Base-by-base conservation (phyloP, 2,888 invertebrate genomes). In the Polietes domitor region DNA sequence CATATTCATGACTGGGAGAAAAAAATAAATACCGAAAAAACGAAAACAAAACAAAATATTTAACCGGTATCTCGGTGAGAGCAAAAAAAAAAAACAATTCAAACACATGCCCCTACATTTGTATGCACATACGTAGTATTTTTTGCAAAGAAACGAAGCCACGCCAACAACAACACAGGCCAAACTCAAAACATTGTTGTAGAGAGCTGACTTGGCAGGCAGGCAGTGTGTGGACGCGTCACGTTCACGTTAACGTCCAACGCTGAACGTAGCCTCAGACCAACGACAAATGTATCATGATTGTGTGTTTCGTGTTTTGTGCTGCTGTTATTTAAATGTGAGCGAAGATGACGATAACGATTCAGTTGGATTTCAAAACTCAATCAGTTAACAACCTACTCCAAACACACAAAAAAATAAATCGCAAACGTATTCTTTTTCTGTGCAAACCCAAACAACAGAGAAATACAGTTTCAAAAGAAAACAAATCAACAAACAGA, bases 291-390 rank as follows among this genome's bases (percentile, higher is more conserved):
- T 7, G 37, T 37, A 37, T 12, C 4, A 9, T 37, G 37, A 2
- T 7, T 32, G 32, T 32, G 32, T 32, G 32, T 32, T 3, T 32
- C 4, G 3, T 32, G 32, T 32, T 32, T 32, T 32, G 1, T 37
- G 76, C 73, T 72, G 47, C 70, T 63, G 78, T 80, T 77, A 82
- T 87, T 89, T 90, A 90, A 89, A 90, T 89, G 89, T 88, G 88
- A 88, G 89, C 87, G 86, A 65, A 76, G 43, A 70, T 80, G 21
- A 70, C 28, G n/a, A 68, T 63, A 58, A 73, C 85, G 86, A 85
- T 85, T 89, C 88, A 90, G 90, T 90, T 88, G 87, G 78, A 86
- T 85, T 87, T 85, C 85, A 83, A 85, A 86, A 86, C 87, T 77
- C 84, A 85, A 83, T 74, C 77, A 55, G 80, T 80, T n/a, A 77